phyloP scores from a whole-genome alignment of 2,888 invertebrate species.

The Choreutis nemorana region DNA sequence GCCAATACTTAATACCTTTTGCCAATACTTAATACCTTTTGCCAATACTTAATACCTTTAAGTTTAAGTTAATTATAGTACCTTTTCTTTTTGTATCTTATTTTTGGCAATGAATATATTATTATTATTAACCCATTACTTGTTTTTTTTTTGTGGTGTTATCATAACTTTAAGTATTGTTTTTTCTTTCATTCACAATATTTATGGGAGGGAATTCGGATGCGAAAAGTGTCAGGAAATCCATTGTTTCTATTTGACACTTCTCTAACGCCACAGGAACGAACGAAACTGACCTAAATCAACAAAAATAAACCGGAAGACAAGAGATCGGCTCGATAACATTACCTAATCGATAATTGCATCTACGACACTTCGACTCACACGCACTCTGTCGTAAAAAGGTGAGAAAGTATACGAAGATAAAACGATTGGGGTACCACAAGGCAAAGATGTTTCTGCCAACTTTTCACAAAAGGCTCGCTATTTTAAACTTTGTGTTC shows the following conservation, averaged over 20 bases:
- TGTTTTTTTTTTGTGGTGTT: slow-evolving; percentile 1
- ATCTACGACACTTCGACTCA: slow-evolving; percentile 61
- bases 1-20: too few relatives aligned
- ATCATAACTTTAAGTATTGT: too few relatives aligned
- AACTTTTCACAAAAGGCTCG: not conserved
- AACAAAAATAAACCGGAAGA: slow-evolving; percentile 62
- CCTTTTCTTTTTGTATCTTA: too few relatives aligned
- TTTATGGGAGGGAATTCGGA: slow-evolving; percentile 5
- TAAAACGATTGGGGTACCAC: slow-evolving; percentile 36
- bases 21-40: too few relatives aligned
- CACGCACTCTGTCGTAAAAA: slow-evolving; percentile 62
- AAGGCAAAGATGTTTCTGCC: not conserved
- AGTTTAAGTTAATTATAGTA: too few relatives aligned
- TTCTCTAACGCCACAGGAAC: slow-evolving; percentile 36
- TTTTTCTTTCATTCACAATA: slow-evolving; percentile 3
- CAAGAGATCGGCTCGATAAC: slow-evolving; percentile 58
- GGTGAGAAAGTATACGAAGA: slow-evolving; percentile 61
- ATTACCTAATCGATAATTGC: slow-evolving; percentile 66
- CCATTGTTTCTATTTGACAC: slow-evolving; percentile 17
- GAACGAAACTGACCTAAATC: slow-evolving; percentile 46
- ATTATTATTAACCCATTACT: not conserved
- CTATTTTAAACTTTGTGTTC: slow-evolving; percentile 10
- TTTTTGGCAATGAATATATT: too few relatives aligned
- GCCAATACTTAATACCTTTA: too few relatives aligned
- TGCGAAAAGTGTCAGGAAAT: slow-evolving; percentile 27